phyloP scores from a whole-genome alignment of 2,113 vertebrate species.

The Paracanthobrama guichenoti region DNA sequence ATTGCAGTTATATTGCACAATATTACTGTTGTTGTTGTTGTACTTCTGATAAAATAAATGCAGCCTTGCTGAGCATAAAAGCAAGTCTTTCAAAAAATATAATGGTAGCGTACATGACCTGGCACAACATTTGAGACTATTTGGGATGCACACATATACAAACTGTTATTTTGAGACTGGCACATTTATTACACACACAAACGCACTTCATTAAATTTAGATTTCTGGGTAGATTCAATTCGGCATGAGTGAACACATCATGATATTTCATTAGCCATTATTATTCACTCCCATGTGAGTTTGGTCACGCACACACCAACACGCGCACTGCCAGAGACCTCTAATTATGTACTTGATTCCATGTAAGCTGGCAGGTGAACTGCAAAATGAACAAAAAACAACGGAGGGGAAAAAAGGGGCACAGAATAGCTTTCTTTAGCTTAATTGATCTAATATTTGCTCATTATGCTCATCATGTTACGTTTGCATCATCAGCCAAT shows the following conservation, averaged over 20 bases:
- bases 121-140: neutral
- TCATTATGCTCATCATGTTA: slow-evolving; percentile 8
- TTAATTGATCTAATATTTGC: slow-evolving; percentile 1
- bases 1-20: neutral
- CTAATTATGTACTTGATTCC: slow-evolving; percentile 30
- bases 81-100: neutral
- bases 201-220: slow-evolving; percentile 53
- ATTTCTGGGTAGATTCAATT: slow-evolving; percentile 20
- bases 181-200: slow-evolving; percentile 24
- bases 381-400: slow-evolving; percentile 56
- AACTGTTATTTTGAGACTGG: slow-evolving; percentile 14
- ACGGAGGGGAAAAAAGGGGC: slow-evolving; percentile 31
- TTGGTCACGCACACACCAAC: neutral
- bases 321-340: neutral
- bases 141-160: neutral
- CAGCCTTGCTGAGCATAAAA: neutral
- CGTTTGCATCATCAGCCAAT: slow-evolving; percentile 34
- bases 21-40: neutral
- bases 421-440: slow-evolving; percentile 25
- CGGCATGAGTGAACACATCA: slow-evolving; percentile 23
- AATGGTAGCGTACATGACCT: neutral
- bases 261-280: slow-evolving; percentile 32
- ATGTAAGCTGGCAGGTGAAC: slow-evolving; percentile 53
- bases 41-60: neutral
- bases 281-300: neutral